Percentiles rank a stretch among this genome's conserved stretches.
phyloP scores from a whole-genome alignment of 2,888 invertebrate species.

The Selenia dentaria region DNA sequence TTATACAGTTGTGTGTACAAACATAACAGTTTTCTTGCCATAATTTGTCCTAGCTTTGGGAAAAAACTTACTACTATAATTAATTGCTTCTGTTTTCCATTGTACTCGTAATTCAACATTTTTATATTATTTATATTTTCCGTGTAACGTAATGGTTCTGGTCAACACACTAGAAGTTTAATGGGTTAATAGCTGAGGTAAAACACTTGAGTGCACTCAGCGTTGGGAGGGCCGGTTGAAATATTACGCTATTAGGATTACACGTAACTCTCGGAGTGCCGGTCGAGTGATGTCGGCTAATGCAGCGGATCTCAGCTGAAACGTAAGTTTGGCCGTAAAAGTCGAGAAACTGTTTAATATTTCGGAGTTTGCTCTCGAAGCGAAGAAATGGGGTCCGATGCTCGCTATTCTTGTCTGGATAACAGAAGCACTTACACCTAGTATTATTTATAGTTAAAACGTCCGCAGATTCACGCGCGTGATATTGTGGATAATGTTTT shows the following conservation, averaged over 20 bases:
- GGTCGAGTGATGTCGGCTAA: slow-evolving; percentile 41
- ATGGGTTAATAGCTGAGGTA: slow-evolving; percentile 57
- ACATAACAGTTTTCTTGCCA: too few species aligned
- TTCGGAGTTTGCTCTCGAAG: slow-evolving; percentile 8
- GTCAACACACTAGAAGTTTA: slow-evolving; percentile 50
- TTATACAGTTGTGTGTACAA: too few species aligned
- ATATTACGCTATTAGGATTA: slow-evolving; percentile 65
- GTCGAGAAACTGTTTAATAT: slow-evolving; percentile 9
- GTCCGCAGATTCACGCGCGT: too few species aligned
- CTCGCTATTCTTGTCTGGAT: too few species aligned
- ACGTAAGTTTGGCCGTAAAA: slow-evolving; percentile 22
- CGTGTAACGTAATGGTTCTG: slow-evolving; percentile 46
- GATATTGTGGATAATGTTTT: too few species aligned
- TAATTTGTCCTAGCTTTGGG: too few species aligned
- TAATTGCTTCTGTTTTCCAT: too few species aligned
- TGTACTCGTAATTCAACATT: too few species aligned
- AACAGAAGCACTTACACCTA: too few species aligned
- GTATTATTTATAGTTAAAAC: too few species aligned
- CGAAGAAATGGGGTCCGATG: background rate
- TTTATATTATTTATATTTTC: too few species aligned
- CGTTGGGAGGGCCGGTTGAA: slow-evolving; percentile 48
- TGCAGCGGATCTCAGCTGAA: slow-evolving; percentile 28
- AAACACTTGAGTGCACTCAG: slow-evolving; percentile 57
- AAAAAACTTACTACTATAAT: too few species aligned
- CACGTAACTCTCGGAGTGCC: slow-evolving; percentile 40